Base-by-base conservation (phyloP, 2,888 invertebrate species). In the Sinohyriopsis cumingii region DNA sequence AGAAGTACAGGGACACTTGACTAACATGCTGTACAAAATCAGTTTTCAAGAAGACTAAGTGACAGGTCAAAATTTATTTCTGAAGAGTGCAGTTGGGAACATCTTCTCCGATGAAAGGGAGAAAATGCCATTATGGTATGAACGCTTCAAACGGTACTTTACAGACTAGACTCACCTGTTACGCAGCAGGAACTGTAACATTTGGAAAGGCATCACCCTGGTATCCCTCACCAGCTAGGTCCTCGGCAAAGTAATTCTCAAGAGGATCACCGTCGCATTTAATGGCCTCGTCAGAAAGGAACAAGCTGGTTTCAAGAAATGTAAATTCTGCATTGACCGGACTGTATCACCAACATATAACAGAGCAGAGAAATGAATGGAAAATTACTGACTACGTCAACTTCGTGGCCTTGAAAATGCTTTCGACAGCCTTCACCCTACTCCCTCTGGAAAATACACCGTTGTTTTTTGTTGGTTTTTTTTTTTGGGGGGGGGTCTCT, bases 261-360 rank as follows among this genome's bases (percentile, higher is more conserved):
- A 65, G 20, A 56, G 59, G 45, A 65, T 65, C 22, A n/a, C 59
- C 45, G 18, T 33, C 22, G n/a, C 22, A n/a, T 7, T 57, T 24
- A 20, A 65, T 33, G 53, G 59, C 28, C 28, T 56, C 12, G 20
- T 55, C n/a, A 57, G 56, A 20, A 57, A 56, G 57, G 56, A 65
- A 28, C 45, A 65, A 45, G 7, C 5, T 59, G 7, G 33, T 56
- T 20, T 65, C 57, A 45, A 45, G 45, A 57, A 57, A 65, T 1
- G 65, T 45, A 65, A 25, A 57, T 7, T 45, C 55, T 28, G 55
- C 63, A 55, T 55, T 28, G 19, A 55, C 54, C 33, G 7, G 19
- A 62, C 3, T 15, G 9, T 45, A 12, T 0, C 12, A 3, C 33
- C 12, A 9, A 33, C 33, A 20, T 9, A 62, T 53, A 25, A 9